Conservation (phyloP, 1,140 invertebrate species). For the Himalopsyche phryganea region DNA sequence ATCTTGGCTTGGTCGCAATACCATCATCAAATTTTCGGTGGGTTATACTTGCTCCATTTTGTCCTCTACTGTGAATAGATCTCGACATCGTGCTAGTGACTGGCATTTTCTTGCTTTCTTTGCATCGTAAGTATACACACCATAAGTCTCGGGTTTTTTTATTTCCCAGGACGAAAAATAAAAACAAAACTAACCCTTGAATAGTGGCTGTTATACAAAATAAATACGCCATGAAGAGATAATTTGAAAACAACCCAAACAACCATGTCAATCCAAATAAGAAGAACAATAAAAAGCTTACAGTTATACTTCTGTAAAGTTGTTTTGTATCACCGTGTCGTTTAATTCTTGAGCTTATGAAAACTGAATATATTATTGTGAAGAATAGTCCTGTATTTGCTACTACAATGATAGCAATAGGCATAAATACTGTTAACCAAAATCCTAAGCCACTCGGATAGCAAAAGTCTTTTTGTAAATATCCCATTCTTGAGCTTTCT, state of each 20-base stretch:
- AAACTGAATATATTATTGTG: conserved; percentile 51
- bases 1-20: conserved; percentile 38
- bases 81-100: conserved; percentile 48
- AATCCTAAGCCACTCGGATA: conserved; percentile 47
- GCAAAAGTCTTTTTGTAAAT: conserved; percentile 42
- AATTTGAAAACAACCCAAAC: conserved; percentile 46
- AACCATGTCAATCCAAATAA: conserved; percentile 53
- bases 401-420: conserved; percentile 45
- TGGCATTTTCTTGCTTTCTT: conserved; percentile 45
- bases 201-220: conserved; percentile 51
- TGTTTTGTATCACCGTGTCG: conserved; percentile 48
- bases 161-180: conserved; percentile 54
- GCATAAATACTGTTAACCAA: conserved; percentile 48
- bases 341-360: conserved; percentile 45
- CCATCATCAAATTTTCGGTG: conserved; percentile 42
- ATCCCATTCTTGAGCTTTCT: conserved; percentile 40
- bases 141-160: conserved; percentile 53
- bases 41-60: conserved; percentile 27
- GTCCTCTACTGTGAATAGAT: conserved; percentile 37
- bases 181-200: conserved; percentile 53
- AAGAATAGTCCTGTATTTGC: conserved; percentile 50
- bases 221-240: conserved; percentile 47
- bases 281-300: conserved; percentile 51
- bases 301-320: conserved; percentile 44
- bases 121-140: conserved; percentile 48